Conservation (phyloP, 1,140 invertebrate genomes). For the Listronotus oregonensis region DNA sequence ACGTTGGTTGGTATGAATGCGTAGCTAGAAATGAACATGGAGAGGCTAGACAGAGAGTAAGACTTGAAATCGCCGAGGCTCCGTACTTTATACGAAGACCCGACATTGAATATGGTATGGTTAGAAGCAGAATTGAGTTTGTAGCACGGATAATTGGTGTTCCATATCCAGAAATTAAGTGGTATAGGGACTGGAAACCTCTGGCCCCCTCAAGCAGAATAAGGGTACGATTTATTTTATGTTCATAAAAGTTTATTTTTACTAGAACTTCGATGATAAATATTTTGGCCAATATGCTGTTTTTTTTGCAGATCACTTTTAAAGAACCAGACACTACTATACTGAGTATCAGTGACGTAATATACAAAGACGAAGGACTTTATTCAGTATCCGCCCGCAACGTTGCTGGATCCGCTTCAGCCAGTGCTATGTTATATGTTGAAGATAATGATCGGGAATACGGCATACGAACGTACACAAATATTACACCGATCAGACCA, state of each 20-base stretch:
- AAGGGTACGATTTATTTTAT: conserved; percentile 63
- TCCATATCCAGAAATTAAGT: conserved; percentile 93
- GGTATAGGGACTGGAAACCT: conserved; percentile 96
- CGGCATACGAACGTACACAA: conserved; percentile 70
- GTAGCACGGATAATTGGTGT: conserved; percentile 87
- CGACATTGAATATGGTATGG: conserved; percentile 79
- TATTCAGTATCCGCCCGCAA: conserved; percentile 94
- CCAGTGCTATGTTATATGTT: conserved; percentile 87
- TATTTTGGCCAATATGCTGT: neutral
- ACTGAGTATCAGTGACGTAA: conserved; percentile 82
- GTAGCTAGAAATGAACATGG: conserved; percentile 92
- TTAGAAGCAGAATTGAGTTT: conserved; percentile 73
- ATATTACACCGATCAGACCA: conserved; percentile 68
- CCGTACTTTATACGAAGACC: conserved; percentile 87
- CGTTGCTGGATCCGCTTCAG: conserved; percentile 87
- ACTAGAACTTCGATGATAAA: neutral
- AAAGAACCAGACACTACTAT: conserved; percentile 83
- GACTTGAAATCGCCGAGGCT: conserved; percentile 87
- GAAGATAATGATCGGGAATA: conserved; percentile 85
- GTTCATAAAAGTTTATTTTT: neutral
- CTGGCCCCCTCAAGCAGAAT: conserved; percentile 78
- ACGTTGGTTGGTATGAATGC: conserved; percentile 93
- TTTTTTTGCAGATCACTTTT: conserved; percentile 70
- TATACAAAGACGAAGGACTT: conserved; percentile 88
- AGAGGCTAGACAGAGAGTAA: conserved; percentile 80